Evolutionary conservation across 2,113 vertebrate species (phyloP), one percentile per base, ranked within the genome.

Genomic region (Sturnus vulgaris): DNA sequence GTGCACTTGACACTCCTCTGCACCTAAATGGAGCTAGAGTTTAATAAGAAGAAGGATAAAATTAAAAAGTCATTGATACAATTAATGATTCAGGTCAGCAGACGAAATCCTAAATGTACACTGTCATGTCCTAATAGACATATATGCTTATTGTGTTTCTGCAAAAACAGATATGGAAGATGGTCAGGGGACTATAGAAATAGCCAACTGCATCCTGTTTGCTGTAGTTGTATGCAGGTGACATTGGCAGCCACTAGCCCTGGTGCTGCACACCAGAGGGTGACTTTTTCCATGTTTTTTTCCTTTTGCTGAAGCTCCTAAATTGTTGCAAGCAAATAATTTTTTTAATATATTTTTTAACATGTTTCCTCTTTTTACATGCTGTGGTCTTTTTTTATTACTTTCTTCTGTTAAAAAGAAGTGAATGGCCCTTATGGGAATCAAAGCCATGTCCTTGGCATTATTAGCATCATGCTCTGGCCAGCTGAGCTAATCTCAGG

Each of bases 201-300:
- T 5, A 50, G 7, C 22, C 31, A 50, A 3, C 9, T 42, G 6
- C 31, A 28, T 44, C 33, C 12, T 28, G 2, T 59, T 81, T 73
- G 37, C 22, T 19, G 12, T 50, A 4, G 2, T 12, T 71, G 21
- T 64, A 6, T 28, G 15, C 0, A 2, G 10, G 31, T 37, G 33
- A 44, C 33, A 65, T 33, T 65, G 52, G 15, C 22, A 37, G 25
- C 37, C 59, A 44, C 8, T 12, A 72, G 2, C 2, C 5, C 31
- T 50, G 21, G 18, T 72, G 15, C 10, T 42, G 15, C 25, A 49
- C 4, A n/a, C 3, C 42, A 42, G 11, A 0, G 0, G 4, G 5
- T 2, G 2, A 18, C 6, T 69, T 50, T 37, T 7, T 4, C 8
- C 16, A 8, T 21, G 20, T 31, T 47, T 15, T 2, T 15, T 14